These are phyloP conservation scores for Piliocolobus tephrosceles DNA, from an alignment of 2,113 vertebrate species.

Conservation along the genomic window DNA sequence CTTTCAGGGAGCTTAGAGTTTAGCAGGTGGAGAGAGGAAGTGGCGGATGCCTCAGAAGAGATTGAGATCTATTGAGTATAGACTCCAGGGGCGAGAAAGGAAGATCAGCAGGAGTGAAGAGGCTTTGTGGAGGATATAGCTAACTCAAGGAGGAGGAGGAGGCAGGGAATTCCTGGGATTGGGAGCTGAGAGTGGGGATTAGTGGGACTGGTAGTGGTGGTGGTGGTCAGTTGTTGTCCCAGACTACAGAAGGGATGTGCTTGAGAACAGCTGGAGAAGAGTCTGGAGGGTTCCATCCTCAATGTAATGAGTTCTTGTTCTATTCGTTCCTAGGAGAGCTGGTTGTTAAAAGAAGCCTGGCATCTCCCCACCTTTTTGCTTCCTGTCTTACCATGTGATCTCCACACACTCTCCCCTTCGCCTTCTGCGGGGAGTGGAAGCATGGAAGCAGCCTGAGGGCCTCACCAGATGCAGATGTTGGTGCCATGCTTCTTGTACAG, in stretches of 20 bases:
- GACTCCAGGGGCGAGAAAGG: neutral
- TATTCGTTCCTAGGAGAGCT: neutral
- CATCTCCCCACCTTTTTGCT: neutral
- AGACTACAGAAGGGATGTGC: neutral
- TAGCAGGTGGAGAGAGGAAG: neutral
- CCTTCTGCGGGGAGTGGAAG: neutral
- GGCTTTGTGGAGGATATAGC: neutral
- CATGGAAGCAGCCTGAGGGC: neutral
- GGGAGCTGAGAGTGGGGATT: neutral
- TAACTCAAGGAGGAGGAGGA: neutral
- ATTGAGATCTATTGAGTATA: neutral
- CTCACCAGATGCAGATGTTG: neutral
- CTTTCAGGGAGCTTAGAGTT: neutral
- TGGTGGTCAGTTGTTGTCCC: neutral
- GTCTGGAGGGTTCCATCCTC: neutral
- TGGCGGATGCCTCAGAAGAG: neutral
- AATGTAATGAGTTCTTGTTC: neutral
- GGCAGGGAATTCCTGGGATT: neutral
- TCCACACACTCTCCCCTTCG: neutral
- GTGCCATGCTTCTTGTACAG: neutral
- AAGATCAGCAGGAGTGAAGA: neutral
- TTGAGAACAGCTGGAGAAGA: neutral
- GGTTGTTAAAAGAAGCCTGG: neutral
- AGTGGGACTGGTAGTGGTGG: neutral
- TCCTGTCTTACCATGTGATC: neutral